Evolutionary conservation across 1,140 invertebrate species (phyloP).

Genomic region (Heliothis virescens): DNA sequence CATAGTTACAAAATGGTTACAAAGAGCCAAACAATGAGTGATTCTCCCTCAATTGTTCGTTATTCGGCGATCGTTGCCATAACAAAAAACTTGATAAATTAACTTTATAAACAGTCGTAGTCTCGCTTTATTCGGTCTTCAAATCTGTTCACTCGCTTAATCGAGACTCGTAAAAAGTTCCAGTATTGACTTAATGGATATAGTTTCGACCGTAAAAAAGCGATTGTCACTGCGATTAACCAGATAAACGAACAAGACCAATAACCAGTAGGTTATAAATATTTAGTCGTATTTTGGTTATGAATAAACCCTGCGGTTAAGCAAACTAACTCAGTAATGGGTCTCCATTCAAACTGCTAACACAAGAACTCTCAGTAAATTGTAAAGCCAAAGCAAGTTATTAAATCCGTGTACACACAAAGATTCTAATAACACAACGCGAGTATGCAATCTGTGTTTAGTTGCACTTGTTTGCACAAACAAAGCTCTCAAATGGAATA

Average conservation of each 20-base stretch:
- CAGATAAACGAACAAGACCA: slow-evolving; percentile 3
- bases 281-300: background rate
- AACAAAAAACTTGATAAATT: slow-evolving; percentile 25
- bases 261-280: slow-evolving; percentile 1
- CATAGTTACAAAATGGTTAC: background rate
- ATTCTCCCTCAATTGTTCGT: background rate
- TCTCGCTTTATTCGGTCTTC: slow-evolving; percentile 55
- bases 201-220: slow-evolving; percentile 47
- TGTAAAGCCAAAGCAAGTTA: slow-evolving; percentile 35
- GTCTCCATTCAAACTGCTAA: slow-evolving; percentile 38
- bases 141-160: slow-evolving; percentile 53
- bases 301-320: background rate
- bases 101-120: slow-evolving; percentile 49
- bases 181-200: slow-evolving; percentile 54
- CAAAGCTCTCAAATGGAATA: slow-evolving; percentile 24
- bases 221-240: slow-evolving; percentile 44
- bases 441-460: slow-evolving; percentile 9
- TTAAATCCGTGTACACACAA: slow-evolving; percentile 38
- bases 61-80: background rate
- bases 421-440: slow-evolving; percentile 33
- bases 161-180: slow-evolving; percentile 59
- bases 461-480: slow-evolving; percentile 21
- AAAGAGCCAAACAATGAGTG: slow-evolving; percentile 7
- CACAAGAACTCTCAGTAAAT: slow-evolving; percentile 29
- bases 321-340: slow-evolving; percentile 32